Evolutionary conservation across 1,140 invertebrate genomes (phyloP).

Genomic region (Diorhabda sublineata): DNA sequence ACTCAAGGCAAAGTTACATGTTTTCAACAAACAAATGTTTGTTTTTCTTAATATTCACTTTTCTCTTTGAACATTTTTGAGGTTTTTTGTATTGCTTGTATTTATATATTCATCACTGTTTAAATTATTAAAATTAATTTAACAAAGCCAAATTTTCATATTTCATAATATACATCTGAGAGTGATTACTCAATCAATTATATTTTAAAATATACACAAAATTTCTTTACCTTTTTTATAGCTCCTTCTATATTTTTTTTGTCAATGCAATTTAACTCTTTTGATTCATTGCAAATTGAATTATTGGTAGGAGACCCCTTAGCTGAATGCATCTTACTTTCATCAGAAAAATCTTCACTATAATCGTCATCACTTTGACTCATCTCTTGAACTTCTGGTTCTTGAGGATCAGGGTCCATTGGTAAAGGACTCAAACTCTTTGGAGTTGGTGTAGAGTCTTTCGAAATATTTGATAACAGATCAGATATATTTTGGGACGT

Average conservation of each 20-base stretch:
- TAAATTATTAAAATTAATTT: too few relatives aligned
- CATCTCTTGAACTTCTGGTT: slow-evolving; percentile 4
- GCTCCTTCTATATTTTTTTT: neutral
- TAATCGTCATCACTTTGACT: slow-evolving; percentile 34
- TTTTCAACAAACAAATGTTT: too few relatives aligned
- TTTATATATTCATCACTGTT: too few relatives aligned
- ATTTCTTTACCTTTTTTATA: neutral
- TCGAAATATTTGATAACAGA: slow-evolving; percentile 31
- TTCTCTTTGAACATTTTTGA: too few relatives aligned
- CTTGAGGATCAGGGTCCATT: slow-evolving; percentile 28
- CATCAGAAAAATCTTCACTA: slow-evolving; percentile 39
- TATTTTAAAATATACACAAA: too few relatives aligned
- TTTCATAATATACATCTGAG: too few relatives aligned
- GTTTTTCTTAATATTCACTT: too few relatives aligned
- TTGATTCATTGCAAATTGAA: neutral
- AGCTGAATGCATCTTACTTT: slow-evolving; percentile 30
- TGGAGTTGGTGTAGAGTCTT: slow-evolving; percentile 41
- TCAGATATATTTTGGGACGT: slow-evolving; percentile 43
- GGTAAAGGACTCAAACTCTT: slow-evolving; percentile 43
- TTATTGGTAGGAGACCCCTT: slow-evolving; percentile 5
- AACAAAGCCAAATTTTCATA: too few relatives aligned
- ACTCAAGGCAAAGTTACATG: too few relatives aligned
- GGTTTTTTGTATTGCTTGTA: too few relatives aligned
- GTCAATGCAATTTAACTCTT: neutral
- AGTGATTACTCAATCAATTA: too few relatives aligned